These are phyloP conservation scores for Nymphalis c-album DNA, from an alignment of 2,888 invertebrate species.

Conservation along the genomic window DNA sequence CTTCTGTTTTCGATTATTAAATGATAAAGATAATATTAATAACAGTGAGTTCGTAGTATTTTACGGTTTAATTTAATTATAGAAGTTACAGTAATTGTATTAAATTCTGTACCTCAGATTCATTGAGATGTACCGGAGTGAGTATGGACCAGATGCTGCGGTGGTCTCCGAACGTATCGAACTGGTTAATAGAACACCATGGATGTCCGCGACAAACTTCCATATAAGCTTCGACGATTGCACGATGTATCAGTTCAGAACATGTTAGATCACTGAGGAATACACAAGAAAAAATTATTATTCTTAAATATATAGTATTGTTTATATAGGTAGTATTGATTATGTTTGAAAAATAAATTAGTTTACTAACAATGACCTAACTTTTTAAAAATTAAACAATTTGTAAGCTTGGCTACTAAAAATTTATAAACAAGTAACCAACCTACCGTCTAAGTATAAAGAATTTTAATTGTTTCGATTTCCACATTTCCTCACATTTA, in stretches of 20 bases:
- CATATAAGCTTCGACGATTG: constrained; percentile 59
- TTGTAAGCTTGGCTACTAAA: background rate
- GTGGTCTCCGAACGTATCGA: constrained; percentile 68
- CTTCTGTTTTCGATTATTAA: constrained; percentile 53
- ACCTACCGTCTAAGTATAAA: constrained; percentile 65
- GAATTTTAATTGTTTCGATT: constrained; percentile 60
- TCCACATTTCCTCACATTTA: constrained; percentile 60
- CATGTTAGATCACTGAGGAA: constrained; percentile 60
- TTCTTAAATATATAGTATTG: no score
- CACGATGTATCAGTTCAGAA: constrained; percentile 66
- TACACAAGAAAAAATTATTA: background rate
- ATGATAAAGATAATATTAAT: background rate
- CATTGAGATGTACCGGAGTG: constrained; percentile 63
- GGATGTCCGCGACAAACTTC: constrained; percentile 61
- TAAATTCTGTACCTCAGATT: constrained; percentile 57
- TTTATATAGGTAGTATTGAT: no score
- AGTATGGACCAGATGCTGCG: constrained; percentile 63
- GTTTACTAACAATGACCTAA: background rate
- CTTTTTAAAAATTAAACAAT: no score
- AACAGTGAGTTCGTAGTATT: no score
- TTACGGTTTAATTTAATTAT: background rate
- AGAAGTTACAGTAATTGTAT: background rate
- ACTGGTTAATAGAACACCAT: constrained; percentile 68
- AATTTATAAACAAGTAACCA: background rate
- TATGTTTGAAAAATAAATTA: constrained; percentile 3